Evolutionary conservation across 2,113 vertebrate genomes (phyloP), one percentile per base, ranked within the genome.

Genomic region (Strix uralensis): DNA sequence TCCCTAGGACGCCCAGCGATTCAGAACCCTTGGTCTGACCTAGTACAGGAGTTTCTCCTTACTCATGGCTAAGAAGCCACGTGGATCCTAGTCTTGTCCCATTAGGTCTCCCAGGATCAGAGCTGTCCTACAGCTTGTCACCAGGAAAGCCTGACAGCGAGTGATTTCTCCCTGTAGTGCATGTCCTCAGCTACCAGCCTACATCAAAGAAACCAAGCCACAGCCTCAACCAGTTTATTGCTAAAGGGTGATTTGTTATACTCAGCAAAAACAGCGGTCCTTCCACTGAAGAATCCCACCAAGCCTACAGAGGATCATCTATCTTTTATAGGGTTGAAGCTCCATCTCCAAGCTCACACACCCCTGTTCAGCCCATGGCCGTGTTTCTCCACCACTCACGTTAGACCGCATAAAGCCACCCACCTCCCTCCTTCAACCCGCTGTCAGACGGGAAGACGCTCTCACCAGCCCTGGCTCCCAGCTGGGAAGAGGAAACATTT

Each of bases 391-490:
- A 58, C 55, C 57, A 81, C 51, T 62, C 27, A 9, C 3, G 7
- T 27, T 36, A 47, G 67, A 34, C 15, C 54, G 55, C 67, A n/a
- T 4, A 52, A 70, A 90, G 58, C 13, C 77, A 55, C 73, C 73
- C 54, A 34, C 44, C 29, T 51, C 20, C 44, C 30, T 83, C 34
- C 77, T 49, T 65, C 7, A 0, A 65, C 19, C 9, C 0, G 0
- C 27, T 46, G 9, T 79, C 74, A 79, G 61, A 87, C 2, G 5
- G 73, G 23, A 92, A 79, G 52, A 59, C 1, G 2, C 17, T 75
- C 46, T 52, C 6, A 2, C 34, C 90, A 51, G 73, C 0, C 1
- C 62, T 4, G 11, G 47, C 21, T 93, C 40, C 70, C 36, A 49
- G 59, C 36, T 78, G 67, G 47, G 46, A 77, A 54, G 46, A 86